Base-by-base conservation (phyloP, 2,888 invertebrate genomes). In the Morinoia aosen region DNA sequence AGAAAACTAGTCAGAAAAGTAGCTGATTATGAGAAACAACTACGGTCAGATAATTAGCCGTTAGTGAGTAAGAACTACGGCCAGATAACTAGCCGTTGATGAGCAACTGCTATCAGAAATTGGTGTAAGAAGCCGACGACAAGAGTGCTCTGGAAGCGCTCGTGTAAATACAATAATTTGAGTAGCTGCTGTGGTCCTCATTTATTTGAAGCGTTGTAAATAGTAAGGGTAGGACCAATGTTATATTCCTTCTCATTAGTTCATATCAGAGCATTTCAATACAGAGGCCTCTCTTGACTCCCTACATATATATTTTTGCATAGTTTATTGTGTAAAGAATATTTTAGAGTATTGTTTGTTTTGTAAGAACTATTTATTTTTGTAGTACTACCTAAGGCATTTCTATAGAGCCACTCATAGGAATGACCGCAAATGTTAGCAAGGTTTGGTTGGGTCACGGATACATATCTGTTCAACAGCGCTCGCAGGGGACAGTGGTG, bases 261-360 rank as follows among this genome's bases (percentile, higher is more conserved):
- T 93, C 93, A n/a, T 93, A 93, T 93, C 93, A 33, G 93, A 93
- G 93, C 93, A 93, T 93, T 93, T 93, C 93, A 93, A 93, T 56
- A 93, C 93, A 93, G 93, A 93, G 93, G 93, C 93, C 93, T 93
- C 93, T 57, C 57, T 57, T 93, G 56, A 93, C 93, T 93, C 93
- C 48, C 93, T 93, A 93, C 93, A 93, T 93, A 56, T 93, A 93
- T 93, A 93, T 93, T 93, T 93, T 93, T 93, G 93, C 93, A 93
- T 93, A 93, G 93, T 93, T 93, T 93, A 93, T 93, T 33, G 56
- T 93, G 93, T 93, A 93, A 93, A 93, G 25, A 93, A 58, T 93
- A 93, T 93, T 93, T 93, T 93, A 93, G 93, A 93, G 57, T 57
- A 93, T 93, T 93, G 93, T 93, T 93, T 93, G 93, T 93, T 93